phyloP scores from a whole-genome alignment of 2,888 invertebrate species.

The Apodemia zela region DNA sequence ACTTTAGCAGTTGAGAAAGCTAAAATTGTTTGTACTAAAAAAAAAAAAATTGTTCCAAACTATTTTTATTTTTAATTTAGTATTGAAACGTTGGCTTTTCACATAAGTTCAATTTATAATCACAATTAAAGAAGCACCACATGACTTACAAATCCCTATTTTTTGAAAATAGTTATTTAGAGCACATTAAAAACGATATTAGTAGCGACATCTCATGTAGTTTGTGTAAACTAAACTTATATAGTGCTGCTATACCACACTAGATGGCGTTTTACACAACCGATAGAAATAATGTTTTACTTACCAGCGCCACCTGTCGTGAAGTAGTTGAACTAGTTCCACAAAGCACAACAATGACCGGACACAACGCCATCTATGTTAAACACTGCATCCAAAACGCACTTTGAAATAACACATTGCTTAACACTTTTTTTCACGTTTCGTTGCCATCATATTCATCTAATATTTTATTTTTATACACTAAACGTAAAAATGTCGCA shows the following conservation, averaged over 20 bases:
- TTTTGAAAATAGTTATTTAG: background rate
- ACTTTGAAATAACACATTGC: constrained; percentile 49
- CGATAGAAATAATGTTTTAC: constrained; percentile 30
- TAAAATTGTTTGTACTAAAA: too few relatives aligned
- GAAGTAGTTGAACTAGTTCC: constrained; percentile 48
- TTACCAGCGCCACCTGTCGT: constrained; percentile 65
- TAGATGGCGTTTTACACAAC: constrained; percentile 44
- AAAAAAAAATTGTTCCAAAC: too few relatives aligned
- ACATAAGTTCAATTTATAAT: background rate
- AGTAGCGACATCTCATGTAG: constrained; percentile 47
- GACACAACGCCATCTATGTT: constrained; percentile 63
- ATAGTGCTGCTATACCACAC: constrained; percentile 39
- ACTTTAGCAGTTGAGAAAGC: too few relatives aligned
- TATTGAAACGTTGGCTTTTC: background rate
- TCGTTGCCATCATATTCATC: constrained; percentile 39
- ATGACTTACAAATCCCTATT: background rate
- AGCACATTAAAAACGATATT: constrained; percentile 20
- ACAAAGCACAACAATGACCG: constrained; percentile 53
- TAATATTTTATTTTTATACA: constrained; percentile 46
- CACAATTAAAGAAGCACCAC: background rate
- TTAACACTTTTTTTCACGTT: constrained; percentile 42
- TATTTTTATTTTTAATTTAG: too few relatives aligned
- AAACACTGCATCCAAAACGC: constrained; percentile 75
- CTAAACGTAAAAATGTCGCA: constrained; percentile 48
- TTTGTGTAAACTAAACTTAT: background rate